These are phyloP conservation scores for Sarcoramphus papa DNA, from an alignment of 2,797 vertebrate species.

Conservation along the genomic window DNA sequence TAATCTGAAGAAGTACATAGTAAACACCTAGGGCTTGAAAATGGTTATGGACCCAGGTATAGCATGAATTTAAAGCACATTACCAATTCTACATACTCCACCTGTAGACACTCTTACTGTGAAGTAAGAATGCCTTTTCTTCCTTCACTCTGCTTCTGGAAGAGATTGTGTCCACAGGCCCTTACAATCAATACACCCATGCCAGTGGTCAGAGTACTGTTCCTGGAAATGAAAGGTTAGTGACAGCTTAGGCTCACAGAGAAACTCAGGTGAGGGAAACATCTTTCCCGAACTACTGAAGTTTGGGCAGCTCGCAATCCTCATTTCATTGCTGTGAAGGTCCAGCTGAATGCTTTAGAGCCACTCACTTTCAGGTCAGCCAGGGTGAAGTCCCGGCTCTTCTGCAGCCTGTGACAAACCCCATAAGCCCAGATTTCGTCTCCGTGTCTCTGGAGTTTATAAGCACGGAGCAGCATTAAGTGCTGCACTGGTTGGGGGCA, in stretches of 20 bases:
- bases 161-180: background rate
- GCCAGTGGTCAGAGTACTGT: background rate
- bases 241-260: background rate
- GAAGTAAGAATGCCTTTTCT: background rate
- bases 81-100: background rate
- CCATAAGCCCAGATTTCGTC: conserved; percentile 24
- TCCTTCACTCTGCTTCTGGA: background rate
- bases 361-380: background rate
- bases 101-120: background rate
- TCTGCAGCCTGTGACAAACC: conserved; percentile 6
- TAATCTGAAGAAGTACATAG: background rate
- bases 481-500: background rate
- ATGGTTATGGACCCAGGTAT: background rate
- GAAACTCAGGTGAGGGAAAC: background rate
- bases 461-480: background rate
- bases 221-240: background rate
- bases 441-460: background rate
- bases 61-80: background rate
- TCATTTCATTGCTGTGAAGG: background rate
- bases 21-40: background rate
- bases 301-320: fast-evolving
- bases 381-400: background rate
- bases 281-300: background rate
- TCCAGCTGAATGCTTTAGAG: background rate
- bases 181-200: background rate